Conservation (phyloP, 2,888 invertebrate genomes). For the Drosophila nr. perissopoda region DNA sequence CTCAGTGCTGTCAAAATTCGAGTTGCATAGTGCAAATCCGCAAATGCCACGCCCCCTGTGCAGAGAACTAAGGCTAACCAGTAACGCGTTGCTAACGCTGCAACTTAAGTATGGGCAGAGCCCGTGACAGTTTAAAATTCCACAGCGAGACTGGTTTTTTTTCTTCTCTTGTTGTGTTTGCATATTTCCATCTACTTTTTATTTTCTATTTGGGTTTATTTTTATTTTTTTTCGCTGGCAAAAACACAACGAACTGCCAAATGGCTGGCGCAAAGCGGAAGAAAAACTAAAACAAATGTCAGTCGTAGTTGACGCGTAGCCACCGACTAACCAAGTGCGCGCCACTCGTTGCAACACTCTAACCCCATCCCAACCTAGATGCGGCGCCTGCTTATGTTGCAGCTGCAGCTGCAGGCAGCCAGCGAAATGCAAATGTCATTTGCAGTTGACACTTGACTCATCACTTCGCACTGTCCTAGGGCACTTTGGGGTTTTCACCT, state of each 20-base stretch:
- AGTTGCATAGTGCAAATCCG: slow-evolving; percentile 13
- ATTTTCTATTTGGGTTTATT: slow-evolving; percentile 20
- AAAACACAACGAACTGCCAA: slow-evolving; percentile 76
- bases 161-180: slow-evolving; percentile 42
- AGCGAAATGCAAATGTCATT: slow-evolving; percentile 80
- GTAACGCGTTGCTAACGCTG: slow-evolving; percentile 24
- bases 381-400: not conserved
- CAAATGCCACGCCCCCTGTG: slow-evolving; percentile 7
- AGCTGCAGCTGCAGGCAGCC: slow-evolving; percentile 49
- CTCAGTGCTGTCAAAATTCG: slow-evolving; percentile 1
- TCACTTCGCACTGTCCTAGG: slow-evolving; percentile 79
- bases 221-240: slow-evolving; percentile 38
- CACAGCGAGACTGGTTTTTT: slow-evolving; percentile 44
- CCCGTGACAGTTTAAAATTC: slow-evolving; percentile 69
- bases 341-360: not conserved
- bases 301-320: slow-evolving; percentile 78
- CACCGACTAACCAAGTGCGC: slow-evolving; percentile 43
- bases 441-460: slow-evolving; percentile 80
- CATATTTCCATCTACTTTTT: slow-evolving; percentile 54
- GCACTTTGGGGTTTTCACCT: slow-evolving; percentile 80
- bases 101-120: slow-evolving; percentile 57
- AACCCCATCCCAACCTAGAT: not conserved
- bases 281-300: slow-evolving; percentile 81
- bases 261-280: slow-evolving; percentile 79
- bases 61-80: not conserved